Evolutionary conservation across 2,113 vertebrate genomes (phyloP), one percentile per base, ranked within the genome.

Genomic region (Passer domesticus): DNA sequence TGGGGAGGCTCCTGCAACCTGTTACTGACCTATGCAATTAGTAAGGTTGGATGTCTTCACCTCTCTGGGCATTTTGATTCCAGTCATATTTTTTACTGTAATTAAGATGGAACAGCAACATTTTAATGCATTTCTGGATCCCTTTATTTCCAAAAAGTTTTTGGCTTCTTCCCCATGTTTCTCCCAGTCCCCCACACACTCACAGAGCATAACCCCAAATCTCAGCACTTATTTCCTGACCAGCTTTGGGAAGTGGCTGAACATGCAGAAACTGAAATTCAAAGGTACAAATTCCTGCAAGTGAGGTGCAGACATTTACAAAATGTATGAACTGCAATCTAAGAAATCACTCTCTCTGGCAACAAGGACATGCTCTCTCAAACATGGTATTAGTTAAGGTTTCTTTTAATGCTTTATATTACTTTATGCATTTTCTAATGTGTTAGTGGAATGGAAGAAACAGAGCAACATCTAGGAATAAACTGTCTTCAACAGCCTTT

Each of bases 381-480:
- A 75, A 88, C 64, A 23, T 82, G 72, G 55, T 82, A 69, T 62
- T 47, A 64, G 2, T 37, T 90, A 33, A 64, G 17, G 3, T 91
- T 95, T 96, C 59, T 89, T 93, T 94, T 79, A 93, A 83, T 92
- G 70, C 37, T 85, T 90, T 88, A 27, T 43, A 46, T 62, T 66
- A 39, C 9, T 73, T 63, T 24, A 56, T 80, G 31, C 5, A 8
- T 55, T 94, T 69, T 78, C 33, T 20, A 41, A 81, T 31, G 17
- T 19, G 17, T 87, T 94, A 88, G 58, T 60, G 9, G 73, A 91
- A 78, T 75, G 94, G 72, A 85, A 89, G 92, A 90, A 89, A 92
- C 43, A 91, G 77, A 46, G 33, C 63, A 56, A 52, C 4, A 74
- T 87, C 53, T 91, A 93, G 68, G 72, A 58, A 95, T 67, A 84